phyloP scores from a whole-genome alignment of 2,797 vertebrate species.

The Mus minutoides region DNA sequence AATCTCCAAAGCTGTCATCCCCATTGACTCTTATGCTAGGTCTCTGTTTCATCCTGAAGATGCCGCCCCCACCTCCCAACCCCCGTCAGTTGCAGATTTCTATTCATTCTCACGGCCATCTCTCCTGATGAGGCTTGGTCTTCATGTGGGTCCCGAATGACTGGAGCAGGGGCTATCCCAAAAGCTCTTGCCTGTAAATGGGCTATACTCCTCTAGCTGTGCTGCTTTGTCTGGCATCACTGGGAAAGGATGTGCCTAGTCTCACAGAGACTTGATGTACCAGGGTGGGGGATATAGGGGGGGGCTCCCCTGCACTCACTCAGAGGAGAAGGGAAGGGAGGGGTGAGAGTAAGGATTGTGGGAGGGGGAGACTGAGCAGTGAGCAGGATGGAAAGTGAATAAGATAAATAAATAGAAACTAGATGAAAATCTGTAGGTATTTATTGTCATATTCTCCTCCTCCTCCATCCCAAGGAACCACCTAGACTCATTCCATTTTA shows the following conservation, averaged over 20 bases:
- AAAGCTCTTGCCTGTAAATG: background rate
- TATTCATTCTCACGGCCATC: background rate
- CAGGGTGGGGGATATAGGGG: background rate
- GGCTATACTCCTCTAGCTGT: background rate
- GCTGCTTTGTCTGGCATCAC: background rate
- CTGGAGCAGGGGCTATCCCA: background rate
- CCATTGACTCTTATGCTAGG: background rate
- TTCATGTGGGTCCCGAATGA: background rate
- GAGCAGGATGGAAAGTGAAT: background rate
- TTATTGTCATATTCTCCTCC: background rate
- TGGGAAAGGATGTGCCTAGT: background rate
- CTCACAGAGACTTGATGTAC: background rate
- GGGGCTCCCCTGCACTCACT: background rate
- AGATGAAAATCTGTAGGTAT: slow-evolving; percentile 22
- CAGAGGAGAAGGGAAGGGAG: background rate
- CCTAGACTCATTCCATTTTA: background rate
- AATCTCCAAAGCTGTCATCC: background rate
- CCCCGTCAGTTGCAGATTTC: background rate
- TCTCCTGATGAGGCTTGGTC: background rate
- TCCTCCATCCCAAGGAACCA: background rate
- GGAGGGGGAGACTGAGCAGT: background rate
- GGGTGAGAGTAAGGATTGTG: background rate
- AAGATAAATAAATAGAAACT: background rate
- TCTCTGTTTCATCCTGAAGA: background rate
- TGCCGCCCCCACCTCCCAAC: background rate